phyloP scores from a whole-genome alignment of 1,140 invertebrate genomes.

The Aphaenogaster rudis region DNA sequence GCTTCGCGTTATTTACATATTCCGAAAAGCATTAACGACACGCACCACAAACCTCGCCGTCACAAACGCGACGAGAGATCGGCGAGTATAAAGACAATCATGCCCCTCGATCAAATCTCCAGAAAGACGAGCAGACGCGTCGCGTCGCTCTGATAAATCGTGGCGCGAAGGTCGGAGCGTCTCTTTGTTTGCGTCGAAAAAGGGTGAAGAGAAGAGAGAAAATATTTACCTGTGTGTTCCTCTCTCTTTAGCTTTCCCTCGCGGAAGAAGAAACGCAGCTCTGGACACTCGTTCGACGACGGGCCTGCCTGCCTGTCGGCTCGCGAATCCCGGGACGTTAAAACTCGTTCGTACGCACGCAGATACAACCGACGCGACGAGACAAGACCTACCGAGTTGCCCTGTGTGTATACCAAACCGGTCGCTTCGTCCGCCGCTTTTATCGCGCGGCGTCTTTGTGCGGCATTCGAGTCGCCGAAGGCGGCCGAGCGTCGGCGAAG shows the following conservation, averaged over 20 bases:
- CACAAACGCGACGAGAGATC: not conserved
- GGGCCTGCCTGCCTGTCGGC: not conserved
- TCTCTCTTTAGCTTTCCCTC: not conserved
- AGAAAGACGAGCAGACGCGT: not conserved
- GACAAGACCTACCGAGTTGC: not conserved
- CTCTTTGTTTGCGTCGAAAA: constrained; percentile 43
- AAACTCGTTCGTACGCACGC: not conserved
- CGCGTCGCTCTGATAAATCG: constrained; percentile 7
- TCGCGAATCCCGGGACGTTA: not conserved
- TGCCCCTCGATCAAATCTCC: not conserved
- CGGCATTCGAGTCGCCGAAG: constrained; percentile 13
- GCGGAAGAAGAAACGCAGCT: not conserved
- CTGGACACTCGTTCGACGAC: not conserved
- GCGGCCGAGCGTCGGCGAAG: not conserved
- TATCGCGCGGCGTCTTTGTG: constrained; percentile 58
- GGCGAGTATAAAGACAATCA: not conserved
- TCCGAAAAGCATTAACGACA: not conserved
- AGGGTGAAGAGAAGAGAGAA: not conserved
- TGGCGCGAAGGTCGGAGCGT: constrained; percentile 29
- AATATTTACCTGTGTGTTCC: constrained; percentile 1
- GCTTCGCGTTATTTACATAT: not conserved
- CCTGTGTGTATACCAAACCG: constrained; percentile 23
- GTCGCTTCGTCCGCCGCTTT: constrained; percentile 50
- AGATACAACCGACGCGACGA: not conserved
- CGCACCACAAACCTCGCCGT: not conserved